Evolutionary conservation across 2,113 vertebrate genomes (phyloP).

Genomic region (Aspiorhynchus laticeps): DNA sequence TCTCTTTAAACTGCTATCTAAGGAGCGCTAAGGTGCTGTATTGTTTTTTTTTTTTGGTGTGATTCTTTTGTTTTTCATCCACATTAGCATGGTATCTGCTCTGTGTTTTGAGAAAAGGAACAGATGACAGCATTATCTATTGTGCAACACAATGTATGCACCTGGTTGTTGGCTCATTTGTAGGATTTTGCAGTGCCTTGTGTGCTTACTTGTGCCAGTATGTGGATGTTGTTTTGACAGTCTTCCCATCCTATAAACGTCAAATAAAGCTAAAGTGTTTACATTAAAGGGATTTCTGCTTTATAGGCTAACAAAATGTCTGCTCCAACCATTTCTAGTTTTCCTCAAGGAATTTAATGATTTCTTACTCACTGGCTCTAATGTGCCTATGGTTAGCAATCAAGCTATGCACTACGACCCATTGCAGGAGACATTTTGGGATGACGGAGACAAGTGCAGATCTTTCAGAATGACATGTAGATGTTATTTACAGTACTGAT

Average conservation of each 20-base stretch:
- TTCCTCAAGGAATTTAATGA: slow-evolving; percentile 1
- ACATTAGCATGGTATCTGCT: not conserved
- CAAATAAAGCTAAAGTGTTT: not conserved
- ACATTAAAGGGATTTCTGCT: not conserved
- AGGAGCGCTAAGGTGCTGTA: not conserved
- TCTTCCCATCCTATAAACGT: not conserved
- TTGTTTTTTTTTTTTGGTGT: not conserved
- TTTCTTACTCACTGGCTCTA: not conserved
- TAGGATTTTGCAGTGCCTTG: not conserved
- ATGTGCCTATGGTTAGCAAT: not conserved
- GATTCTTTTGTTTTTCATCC: slow-evolving; percentile 9
- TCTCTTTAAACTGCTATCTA: not conserved
- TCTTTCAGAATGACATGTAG: slow-evolving; percentile 16
- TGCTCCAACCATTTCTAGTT: not conserved
- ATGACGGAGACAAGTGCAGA: not conserved
- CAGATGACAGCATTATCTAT: not conserved
- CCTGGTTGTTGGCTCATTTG: slow-evolving; percentile 2
- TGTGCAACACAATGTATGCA: not conserved
- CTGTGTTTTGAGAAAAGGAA: slow-evolving; percentile 8
- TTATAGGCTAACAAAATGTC: not conserved
- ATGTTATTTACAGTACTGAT: not conserved
- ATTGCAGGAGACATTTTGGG: not conserved
- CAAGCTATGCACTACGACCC: not conserved
- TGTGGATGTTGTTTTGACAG: slow-evolving; percentile 25
- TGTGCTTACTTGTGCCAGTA: not conserved